Percentiles rank a stretch among this genome's conserved stretches.
Conservation (phyloP, 2,797 vertebrate genomes). For the Champsocephalus esox region DNA sequence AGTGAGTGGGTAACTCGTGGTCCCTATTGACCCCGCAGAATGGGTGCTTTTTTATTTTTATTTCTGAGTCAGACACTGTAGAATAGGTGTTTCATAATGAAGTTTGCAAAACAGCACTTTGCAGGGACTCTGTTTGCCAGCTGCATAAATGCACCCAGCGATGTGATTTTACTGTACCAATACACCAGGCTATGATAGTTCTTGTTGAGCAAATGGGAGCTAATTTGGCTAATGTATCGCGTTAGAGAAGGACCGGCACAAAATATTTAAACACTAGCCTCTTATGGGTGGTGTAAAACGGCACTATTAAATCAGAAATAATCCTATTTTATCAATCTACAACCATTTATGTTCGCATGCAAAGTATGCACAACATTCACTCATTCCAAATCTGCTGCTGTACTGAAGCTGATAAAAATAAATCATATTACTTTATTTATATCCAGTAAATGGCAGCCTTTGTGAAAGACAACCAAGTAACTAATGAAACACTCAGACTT, state of each 20-base stretch:
- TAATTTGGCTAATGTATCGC: constrained; percentile 56
- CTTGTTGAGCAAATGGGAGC: constrained; percentile 52
- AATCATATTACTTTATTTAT: constrained; percentile 71
- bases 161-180: constrained; percentile 57
- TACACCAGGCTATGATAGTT: constrained; percentile 39
- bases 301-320: constrained; percentile 61
- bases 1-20: constrained; percentile 71
- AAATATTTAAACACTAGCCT: constrained; percentile 50
- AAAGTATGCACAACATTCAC: constrained; percentile 48
- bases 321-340: constrained; percentile 57
- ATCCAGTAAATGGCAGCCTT: constrained; percentile 65
- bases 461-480: constrained; percentile 74
- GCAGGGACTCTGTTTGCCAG: constrained; percentile 50
- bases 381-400: constrained; percentile 59
- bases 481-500: constrained; percentile 72
- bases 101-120: constrained; percentile 72
- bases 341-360: constrained; percentile 42
- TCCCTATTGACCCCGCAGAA: constrained; percentile 67
- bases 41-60: constrained; percentile 64
- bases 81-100: constrained; percentile 71
- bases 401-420: constrained; percentile 50
- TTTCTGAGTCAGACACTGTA: constrained; percentile 67
- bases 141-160: constrained; percentile 66
- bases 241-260: constrained; percentile 40
- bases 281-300: constrained; percentile 44